These are phyloP conservation scores for Bufo bufo DNA, from an alignment of 2,113 vertebrate genomes.

Conservation along the genomic window DNA sequence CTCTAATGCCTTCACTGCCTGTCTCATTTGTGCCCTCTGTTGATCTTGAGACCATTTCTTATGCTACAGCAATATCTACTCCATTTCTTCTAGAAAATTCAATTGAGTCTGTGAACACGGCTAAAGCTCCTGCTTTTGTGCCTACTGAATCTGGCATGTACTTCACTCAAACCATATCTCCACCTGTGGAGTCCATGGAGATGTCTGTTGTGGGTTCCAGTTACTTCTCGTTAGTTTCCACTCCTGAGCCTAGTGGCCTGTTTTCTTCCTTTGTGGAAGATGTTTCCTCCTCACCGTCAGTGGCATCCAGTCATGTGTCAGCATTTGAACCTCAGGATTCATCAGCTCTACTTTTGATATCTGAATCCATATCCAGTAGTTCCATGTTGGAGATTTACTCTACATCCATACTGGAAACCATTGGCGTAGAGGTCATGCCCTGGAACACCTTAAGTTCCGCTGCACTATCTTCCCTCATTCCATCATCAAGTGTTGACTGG, in stretches of 20 bases:
- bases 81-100: neutral
- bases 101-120: neutral
- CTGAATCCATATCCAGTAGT: constrained; percentile 41
- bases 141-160: constrained; percentile 59
- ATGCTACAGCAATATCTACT: rapidly evolving
- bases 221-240: constrained; percentile 58
- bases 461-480: constrained; percentile 39
- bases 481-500: constrained; percentile 45
- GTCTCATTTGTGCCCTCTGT: neutral
- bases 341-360: constrained; percentile 42
- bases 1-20: rapidly evolving
- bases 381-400: constrained; percentile 48
- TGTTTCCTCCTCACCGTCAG: constrained; percentile 47
- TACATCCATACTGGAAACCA: constrained; percentile 39
- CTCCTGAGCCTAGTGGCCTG: constrained; percentile 58
- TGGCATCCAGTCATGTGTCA: constrained; percentile 52
- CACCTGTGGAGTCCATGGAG: constrained; percentile 7
- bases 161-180: constrained; percentile 40
- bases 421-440: neutral
- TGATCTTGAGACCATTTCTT: constrained; percentile 45
- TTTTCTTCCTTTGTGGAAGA: neutral
- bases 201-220: constrained; percentile 56
- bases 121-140: constrained; percentile 45
- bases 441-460: constrained; percentile 60
- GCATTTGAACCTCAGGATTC: constrained; percentile 60